Percentiles rank a stretch among this genome's conserved stretches.
Conservation (phyloP, 1,140 invertebrate species). For the Druon quercuslanigerum region DNA sequence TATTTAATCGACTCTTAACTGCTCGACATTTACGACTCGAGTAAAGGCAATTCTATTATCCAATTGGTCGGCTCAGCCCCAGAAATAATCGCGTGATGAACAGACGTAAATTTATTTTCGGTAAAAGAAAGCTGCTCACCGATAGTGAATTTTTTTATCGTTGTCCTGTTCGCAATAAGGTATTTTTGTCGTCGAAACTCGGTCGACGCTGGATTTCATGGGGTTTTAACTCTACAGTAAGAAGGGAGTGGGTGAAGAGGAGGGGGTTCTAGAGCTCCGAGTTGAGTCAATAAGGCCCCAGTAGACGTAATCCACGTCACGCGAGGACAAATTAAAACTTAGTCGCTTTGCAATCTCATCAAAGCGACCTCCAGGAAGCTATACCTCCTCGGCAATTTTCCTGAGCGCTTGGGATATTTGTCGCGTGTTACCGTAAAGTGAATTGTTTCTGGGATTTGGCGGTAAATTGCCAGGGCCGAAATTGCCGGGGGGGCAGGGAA, state of each 20-base stretch:
- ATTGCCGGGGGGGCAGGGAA: conserved; percentile 51
- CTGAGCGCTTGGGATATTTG: conserved; percentile 64
- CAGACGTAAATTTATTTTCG: conserved; percentile 12
- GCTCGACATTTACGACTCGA: conserved; percentile 1
- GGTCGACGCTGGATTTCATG: conserved; percentile 20
- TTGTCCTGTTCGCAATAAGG: conserved; percentile 27
- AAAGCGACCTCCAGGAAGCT: conserved; percentile 56
- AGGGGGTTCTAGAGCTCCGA: conserved; percentile 39
- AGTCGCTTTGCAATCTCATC: conserved; percentile 70
- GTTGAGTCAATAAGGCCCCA: conserved; percentile 62
- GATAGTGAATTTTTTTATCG: conserved; percentile 23
- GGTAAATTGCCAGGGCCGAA: conserved; percentile 60
- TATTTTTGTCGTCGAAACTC: conserved; percentile 15
- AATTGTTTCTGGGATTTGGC: conserved; percentile 69
- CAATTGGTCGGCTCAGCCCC: conserved; percentile 17
- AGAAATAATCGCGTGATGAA: conserved; percentile 20
- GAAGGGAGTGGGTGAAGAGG: conserved; percentile 22
- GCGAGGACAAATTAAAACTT: conserved; percentile 71
- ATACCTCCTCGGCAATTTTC: conserved; percentile 62
- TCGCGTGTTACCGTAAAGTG: conserved; percentile 66
- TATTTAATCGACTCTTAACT: conserved; percentile 5
- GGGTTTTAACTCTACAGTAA: background rate
- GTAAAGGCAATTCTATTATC: conserved; percentile 28
- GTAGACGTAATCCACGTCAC: conserved; percentile 68
- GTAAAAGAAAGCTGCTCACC: background rate